Percentiles rank a stretch among this genome's conserved stretches.
Evolutionary conservation across 1,140 invertebrate genomes (phyloP).

Genomic region (Doryteuthis pealeii): DNA sequence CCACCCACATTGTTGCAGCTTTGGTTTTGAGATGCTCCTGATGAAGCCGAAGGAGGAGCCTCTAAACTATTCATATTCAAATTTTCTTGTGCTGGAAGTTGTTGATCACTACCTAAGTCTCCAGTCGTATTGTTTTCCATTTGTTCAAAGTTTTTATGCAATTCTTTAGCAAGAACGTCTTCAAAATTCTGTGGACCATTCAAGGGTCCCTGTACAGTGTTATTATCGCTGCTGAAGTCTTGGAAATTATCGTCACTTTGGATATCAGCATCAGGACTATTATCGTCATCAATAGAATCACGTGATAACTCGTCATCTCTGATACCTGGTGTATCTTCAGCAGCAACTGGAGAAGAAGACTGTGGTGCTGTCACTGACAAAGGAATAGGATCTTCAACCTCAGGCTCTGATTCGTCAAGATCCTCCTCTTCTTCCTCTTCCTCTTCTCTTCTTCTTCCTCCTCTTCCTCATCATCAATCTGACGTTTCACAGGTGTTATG

Average conservation of each 20-base stretch:
- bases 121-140: slow-evolving; percentile 31
- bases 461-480: slow-evolving; percentile 21
- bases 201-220: slow-evolving; percentile 20
- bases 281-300: slow-evolving; percentile 20
- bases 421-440: slow-evolving; percentile 24
- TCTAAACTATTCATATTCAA: slow-evolving; percentile 16
- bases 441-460: slow-evolving; percentile 24
- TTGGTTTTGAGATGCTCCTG: slow-evolving; percentile 20
- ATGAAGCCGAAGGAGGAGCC: slow-evolving; percentile 12
- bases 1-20: slow-evolving; percentile 33
- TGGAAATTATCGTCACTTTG: slow-evolving; percentile 43
- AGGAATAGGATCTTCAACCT: slow-evolving; percentile 14
- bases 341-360: not conserved
- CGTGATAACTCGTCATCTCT: not conserved
- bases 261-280: slow-evolving; percentile 38
- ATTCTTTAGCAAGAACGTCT: slow-evolving; percentile 35
- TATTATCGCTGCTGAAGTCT: slow-evolving; percentile 36
- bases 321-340: not conserved
- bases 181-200: slow-evolving; percentile 32
- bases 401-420: slow-evolving; percentile 13
- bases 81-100: slow-evolving; percentile 16
- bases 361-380: not conserved
- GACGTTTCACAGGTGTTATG: not conserved
- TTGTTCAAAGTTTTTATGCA: slow-evolving; percentile 44
- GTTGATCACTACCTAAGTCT: slow-evolving; percentile 11